A percentile compares a stretch with the other conserved stretches of the same genome.
Evolutionary conservation across 2,113 vertebrate species (phyloP).

Genomic region (Collichthys lucidus): DNA sequence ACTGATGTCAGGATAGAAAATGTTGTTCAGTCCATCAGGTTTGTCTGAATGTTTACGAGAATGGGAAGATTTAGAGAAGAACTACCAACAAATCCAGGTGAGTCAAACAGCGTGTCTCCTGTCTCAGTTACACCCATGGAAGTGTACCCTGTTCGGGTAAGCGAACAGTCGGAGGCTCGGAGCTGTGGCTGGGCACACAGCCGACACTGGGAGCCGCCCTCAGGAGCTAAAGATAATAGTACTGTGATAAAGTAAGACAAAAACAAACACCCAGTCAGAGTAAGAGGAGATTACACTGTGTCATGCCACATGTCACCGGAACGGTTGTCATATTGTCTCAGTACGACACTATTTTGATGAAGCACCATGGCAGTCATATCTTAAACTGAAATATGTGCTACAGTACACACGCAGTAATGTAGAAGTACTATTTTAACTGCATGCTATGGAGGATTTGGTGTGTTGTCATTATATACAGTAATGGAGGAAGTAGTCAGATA

Average conservation of each 20-base stretch:
- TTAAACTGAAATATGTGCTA: neutral
- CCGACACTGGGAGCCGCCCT: neutral
- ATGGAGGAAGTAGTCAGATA: too few species aligned
- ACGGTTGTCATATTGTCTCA: neutral
- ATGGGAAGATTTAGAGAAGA: conserved; percentile 92
- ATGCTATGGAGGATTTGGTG: too few species aligned
- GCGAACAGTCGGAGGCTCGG: neutral
- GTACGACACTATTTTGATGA: neutral
- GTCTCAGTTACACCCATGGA: too few species aligned
- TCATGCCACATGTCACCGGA: neutral
- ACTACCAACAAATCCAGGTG: conserved; percentile 93
- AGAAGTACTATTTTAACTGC: too few species aligned
- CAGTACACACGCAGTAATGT: too few species aligned
- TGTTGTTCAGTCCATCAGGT: conserved; percentile 73
- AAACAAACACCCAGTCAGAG: neutral
- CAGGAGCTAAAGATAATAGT: neutral
- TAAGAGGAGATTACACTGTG: neutral
- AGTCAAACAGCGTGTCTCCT: neutral
- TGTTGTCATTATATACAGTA: too few species aligned
- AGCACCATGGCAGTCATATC: neutral
- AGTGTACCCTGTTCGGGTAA: neutral
- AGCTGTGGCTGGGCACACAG: neutral
- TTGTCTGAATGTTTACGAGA: conserved; percentile 88
- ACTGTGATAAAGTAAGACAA: neutral
- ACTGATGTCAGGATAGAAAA: conserved; percentile 14